Base-by-base conservation (phyloP, 2,113 vertebrate genomes). In the Gavia stellata region DNA sequence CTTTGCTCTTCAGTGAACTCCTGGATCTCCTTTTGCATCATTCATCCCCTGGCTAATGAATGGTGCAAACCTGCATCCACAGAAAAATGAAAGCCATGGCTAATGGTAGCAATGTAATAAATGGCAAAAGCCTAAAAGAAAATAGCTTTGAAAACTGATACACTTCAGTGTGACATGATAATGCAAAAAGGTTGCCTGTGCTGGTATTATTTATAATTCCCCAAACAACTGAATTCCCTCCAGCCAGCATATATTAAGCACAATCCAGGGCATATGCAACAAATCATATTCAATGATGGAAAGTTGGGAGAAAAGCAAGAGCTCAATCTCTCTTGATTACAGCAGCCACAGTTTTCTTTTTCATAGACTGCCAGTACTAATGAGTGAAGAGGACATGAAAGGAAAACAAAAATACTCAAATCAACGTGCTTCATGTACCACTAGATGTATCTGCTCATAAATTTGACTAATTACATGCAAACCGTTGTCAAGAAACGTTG, bases 271-370 rank as follows among this genome's bases (percentile, higher is more conserved):
- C 78, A 95, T 89, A 92, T 85, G 87, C 86, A 89, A 92, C 94
- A 95, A 91, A 97, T 96, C 94, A 91, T 82, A 92, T 61, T 50
- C 94, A 91, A 36, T 97, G 78, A 94, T 59, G 87, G 83, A 61
- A 92, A 91, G 42, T 20, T 65, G 78, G 62, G 78, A 91, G 93
- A 92, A 94, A 95, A 81, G 91, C 70, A 83, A 94, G 75, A 88
- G 67, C 71, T 92, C 77, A 79, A 86, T 96, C 84, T 86, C 53
- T 82, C 66, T 85, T 92, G 91, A 94, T 95, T 92, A 95, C 62
- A 93, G 91, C 75, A 91, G 63, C 34, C 85, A 83, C 68, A 88
- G 81, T 91, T 94, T 95, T 82, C 77, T 92, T 94, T 96, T 95
- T 94, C 73, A 68, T 72, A 80, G 81, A 34, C 83, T 92, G 93